Conservation (phyloP, 2,888 invertebrate species). For the Dynastes tityus region DNA sequence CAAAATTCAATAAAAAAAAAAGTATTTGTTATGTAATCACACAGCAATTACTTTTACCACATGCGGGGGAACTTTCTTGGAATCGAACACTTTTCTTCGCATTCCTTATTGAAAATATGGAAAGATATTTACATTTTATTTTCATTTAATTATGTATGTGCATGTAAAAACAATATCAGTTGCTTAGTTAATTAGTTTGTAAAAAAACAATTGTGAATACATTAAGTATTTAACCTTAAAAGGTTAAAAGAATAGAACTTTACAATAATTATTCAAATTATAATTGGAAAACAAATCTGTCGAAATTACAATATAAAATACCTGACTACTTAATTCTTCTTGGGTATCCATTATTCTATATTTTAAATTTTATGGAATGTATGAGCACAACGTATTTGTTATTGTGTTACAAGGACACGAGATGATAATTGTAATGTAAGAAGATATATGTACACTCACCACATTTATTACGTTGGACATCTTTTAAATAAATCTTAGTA, state of each 20-base stretch:
- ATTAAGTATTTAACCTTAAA: conserved; percentile 28
- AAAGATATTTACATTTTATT: conserved; percentile 20
- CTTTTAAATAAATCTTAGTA: background rate
- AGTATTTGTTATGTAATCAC: conserved; percentile 29
- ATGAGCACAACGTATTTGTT: no score
- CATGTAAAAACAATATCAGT: background rate
- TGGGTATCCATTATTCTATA: conserved; percentile 11
- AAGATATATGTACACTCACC: conserved; percentile 49
- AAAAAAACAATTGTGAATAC: conserved; percentile 18
- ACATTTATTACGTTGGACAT: conserved; percentile 55
- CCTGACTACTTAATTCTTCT: conserved; percentile 34
- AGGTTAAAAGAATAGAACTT: conserved; percentile 5
- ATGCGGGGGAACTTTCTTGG: conserved; percentile 21
- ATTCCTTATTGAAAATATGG: conserved; percentile 20
- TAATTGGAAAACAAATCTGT: background rate
- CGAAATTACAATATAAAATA: background rate
- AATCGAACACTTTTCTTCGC: conserved; percentile 21
- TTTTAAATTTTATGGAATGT: no score
- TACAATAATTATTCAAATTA: background rate
- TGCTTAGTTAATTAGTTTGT: background rate
- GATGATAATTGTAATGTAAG: conserved; percentile 27
- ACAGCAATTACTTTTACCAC: conserved; percentile 32
- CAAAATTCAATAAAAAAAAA: conserved; percentile 6
- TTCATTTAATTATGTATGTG: background rate
- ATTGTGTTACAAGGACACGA: conserved; percentile 13